Evolutionary conservation across 1,140 invertebrate genomes (phyloP).

Genomic region (Plodia interpunctella): DNA sequence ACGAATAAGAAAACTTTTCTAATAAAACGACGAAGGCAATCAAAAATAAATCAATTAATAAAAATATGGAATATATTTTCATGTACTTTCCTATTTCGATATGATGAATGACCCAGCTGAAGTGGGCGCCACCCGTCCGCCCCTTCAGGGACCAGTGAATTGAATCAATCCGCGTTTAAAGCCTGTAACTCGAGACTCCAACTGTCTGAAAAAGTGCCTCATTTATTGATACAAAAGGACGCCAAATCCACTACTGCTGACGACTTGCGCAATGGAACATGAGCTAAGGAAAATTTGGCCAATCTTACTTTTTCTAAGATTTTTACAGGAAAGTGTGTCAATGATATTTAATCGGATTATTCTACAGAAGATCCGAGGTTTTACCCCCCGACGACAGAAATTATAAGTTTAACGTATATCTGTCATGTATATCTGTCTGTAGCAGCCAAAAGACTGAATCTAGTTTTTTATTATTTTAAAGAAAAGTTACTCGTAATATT

Average conservation of each 20-base stretch:
- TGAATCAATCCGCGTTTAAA: constrained; percentile 63
- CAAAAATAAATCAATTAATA: neutral
- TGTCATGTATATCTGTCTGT: too few relatives aligned
- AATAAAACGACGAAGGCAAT: neutral
- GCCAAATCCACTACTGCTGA: constrained; percentile 6
- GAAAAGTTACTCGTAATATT: too few relatives aligned
- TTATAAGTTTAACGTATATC: too few relatives aligned
- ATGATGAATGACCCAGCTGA: neutral
- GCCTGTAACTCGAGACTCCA: constrained; percentile 39
- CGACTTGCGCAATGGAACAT: constrained; percentile 11
- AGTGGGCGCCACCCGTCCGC: constrained; percentile 18
- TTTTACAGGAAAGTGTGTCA: constrained; percentile 1
- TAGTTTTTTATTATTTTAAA: too few relatives aligned
- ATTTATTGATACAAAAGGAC: constrained; percentile 6
- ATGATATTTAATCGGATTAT: neutral
- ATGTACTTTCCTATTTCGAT: neutral
- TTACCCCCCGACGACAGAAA: too few relatives aligned
- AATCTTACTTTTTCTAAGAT: constrained; percentile 2
- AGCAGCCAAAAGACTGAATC: too few relatives aligned
- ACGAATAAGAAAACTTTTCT: neutral
- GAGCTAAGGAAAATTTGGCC: constrained; percentile 13
- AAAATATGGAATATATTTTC: neutral
- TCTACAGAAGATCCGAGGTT: too few relatives aligned
- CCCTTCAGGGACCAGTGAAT: constrained; percentile 44
- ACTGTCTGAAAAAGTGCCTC: constrained; percentile 8